These are phyloP conservation scores for Gambusia yucatana DNA, from an alignment of 2,797 vertebrate species.

Conservation along the genomic window DNA sequence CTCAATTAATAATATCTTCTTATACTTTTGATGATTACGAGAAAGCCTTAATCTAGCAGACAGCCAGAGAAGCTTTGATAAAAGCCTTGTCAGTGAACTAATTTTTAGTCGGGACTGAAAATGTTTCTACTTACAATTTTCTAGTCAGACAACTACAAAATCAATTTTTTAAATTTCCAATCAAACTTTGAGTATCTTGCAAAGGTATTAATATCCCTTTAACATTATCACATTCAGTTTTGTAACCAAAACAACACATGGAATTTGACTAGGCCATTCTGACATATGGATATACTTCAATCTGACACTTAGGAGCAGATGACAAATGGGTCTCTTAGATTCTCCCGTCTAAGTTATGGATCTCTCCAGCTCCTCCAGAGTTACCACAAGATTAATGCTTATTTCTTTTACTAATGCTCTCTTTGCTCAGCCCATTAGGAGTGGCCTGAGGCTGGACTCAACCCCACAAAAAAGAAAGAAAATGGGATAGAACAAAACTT, in stretches of 20 bases:
- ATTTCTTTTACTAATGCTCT: background rate
- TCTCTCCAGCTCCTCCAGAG: background rate
- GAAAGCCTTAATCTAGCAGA: slow-evolving; percentile 30
- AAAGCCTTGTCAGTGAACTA: slow-evolving; percentile 6
- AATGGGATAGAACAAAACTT: too few relatives aligned
- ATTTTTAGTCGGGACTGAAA: background rate
- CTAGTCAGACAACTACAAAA: background rate
- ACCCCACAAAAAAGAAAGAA: background rate
- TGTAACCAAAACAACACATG: background rate
- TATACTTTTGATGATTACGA: slow-evolving; percentile 34
- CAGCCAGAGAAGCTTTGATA: slow-evolving; percentile 18
- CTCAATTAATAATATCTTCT: slow-evolving; percentile 35
- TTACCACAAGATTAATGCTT: background rate
- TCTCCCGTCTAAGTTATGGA: background rate
- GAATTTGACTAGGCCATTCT: background rate
- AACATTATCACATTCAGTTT: background rate
- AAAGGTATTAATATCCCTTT: background rate
- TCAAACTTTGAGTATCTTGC: background rate
- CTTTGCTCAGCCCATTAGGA: background rate
- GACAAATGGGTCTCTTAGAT: background rate
- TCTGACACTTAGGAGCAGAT: background rate
- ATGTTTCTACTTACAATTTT: background rate
- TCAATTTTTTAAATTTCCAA: background rate
- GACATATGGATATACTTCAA: too few relatives aligned
- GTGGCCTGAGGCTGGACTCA: background rate